These are phyloP conservation scores for Sorex fumeus DNA, from an alignment of 2,113 vertebrate species.

Conservation along the genomic window DNA sequence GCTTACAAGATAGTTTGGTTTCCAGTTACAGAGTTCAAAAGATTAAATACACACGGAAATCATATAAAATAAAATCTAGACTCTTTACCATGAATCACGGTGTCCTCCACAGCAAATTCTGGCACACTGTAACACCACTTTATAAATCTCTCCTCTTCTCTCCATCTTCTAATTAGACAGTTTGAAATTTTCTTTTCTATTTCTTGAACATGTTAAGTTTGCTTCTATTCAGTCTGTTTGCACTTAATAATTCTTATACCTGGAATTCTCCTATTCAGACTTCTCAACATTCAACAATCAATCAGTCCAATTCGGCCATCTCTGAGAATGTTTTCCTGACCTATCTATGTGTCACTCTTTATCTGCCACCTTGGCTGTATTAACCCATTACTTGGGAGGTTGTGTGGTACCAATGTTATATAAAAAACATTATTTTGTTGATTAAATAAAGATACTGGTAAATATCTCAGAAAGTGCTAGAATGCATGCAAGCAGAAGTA, in stretches of 20 bases:
- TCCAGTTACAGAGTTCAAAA: no score
- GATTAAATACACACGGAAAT: no score
- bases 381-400: background rate
- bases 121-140: background rate
- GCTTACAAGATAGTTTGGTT: background rate
- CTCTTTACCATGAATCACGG: background rate
- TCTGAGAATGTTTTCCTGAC: background rate
- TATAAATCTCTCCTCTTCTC: background rate
- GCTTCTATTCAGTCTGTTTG: background rate
- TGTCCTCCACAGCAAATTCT: background rate
- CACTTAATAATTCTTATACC: background rate
- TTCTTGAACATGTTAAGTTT: background rate
- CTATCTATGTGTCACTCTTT: background rate
- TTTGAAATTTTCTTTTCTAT: background rate
- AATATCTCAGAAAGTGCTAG: background rate
- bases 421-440: background rate
- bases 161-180: background rate
- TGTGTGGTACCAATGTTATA: background rate
- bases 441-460: background rate
- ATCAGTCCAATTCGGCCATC: background rate
- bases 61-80: constrained; percentile 32
- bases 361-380: no score
- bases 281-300: background rate
- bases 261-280: background rate
- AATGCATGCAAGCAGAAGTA: background rate